A percentile compares a stretch with the other conserved stretches of the same genome.
These are phyloP conservation scores for Liasis olivaceus DNA, from an alignment of 2,797 vertebrate species.

Conservation along the genomic window DNA sequence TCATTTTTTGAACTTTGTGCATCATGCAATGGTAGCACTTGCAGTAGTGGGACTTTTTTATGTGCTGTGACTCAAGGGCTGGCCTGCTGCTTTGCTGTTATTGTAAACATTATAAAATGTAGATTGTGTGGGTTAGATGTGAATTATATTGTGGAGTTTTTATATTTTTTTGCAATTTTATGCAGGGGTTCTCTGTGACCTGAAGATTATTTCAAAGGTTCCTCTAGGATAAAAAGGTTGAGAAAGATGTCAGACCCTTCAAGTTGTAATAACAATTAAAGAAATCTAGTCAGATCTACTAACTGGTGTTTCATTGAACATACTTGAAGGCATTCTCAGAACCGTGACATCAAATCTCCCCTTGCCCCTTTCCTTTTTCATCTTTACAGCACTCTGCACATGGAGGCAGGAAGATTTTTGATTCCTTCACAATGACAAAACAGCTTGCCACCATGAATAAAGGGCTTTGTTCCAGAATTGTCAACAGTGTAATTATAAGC, in stretches of 20 bases:
- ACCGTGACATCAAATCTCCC: background rate
- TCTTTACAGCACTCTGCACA: background rate
- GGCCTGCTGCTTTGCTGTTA: background rate
- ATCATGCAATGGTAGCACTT: background rate
- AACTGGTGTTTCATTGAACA: background rate
- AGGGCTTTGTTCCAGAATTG: background rate
- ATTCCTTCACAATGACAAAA: background rate
- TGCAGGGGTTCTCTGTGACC: background rate
- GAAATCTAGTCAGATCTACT: too few relatives aligned
- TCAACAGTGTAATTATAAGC: background rate
- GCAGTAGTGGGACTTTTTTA: background rate
- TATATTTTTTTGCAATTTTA: background rate
- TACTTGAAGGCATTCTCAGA: background rate
- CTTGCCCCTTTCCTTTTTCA: background rate
- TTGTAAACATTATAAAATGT: background rate
- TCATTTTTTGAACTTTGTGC: background rate
- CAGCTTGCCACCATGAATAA: conserved; percentile 2
- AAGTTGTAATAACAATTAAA: background rate
- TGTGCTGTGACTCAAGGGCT: background rate
- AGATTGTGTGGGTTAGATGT: background rate
- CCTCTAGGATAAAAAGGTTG: background rate
- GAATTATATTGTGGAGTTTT: background rate
- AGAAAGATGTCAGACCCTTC: background rate
- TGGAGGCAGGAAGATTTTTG: background rate
- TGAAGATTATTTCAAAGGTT: background rate